These are phyloP conservation scores for Cottus gobio DNA, from an alignment of 2,113 vertebrate genomes.

Conservation along the genomic window DNA sequence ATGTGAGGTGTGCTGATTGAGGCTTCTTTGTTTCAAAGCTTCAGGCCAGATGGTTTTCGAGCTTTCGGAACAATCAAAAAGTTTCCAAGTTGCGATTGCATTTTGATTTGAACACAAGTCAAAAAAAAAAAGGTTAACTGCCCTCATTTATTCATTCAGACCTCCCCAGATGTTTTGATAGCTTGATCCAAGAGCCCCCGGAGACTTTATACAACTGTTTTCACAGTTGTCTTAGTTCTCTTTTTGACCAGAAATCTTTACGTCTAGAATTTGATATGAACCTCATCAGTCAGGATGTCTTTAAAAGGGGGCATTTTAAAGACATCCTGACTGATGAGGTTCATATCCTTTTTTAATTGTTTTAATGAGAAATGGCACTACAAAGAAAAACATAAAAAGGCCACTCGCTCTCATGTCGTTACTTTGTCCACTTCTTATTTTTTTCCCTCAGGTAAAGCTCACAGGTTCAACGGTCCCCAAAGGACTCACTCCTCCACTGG, in stretches of 20 bases:
- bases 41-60: not conserved
- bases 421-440: not conserved
- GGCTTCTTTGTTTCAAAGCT: not conserved
- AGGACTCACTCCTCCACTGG: constrained; percentile 77
- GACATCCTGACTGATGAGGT: not conserved
- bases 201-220: not conserved
- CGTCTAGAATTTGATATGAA: not conserved
- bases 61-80: not conserved
- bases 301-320: too few species aligned
- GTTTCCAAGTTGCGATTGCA: not conserved
- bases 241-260: not conserved
- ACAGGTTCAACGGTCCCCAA: constrained; percentile 73
- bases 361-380: not conserved
- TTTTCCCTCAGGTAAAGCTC: constrained; percentile 67
- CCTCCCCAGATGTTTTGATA: not conserved
- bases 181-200: not conserved
- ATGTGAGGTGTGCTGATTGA: not conserved
- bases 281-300: not conserved
- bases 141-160: not conserved
- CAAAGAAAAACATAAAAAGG: not conserved
- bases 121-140: too few species aligned
- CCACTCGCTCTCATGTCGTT: not conserved
- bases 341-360: not conserved
- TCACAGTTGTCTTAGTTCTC: not conserved
- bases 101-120: too few species aligned